Base-by-base conservation (phyloP, 2,797 vertebrate genomes). In the Borostomias antarcticus region DNA sequence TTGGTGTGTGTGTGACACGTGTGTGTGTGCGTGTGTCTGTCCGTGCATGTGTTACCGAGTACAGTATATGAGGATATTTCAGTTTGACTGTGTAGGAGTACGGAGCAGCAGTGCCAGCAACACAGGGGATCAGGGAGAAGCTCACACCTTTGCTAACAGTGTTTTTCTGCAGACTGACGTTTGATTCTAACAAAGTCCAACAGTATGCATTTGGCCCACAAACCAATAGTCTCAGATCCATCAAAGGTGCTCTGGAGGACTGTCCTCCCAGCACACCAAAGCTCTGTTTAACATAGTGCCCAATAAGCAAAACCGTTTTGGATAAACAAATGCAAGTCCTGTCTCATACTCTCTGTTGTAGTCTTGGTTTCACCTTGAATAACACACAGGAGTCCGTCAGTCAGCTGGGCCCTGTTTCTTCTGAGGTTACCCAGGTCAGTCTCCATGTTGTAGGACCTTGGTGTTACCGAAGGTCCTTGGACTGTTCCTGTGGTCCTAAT, bases 51-150 rank as follows among this genome's bases (percentile, higher is more conserved):
- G n/a, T n/a, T n/a, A n/a, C n/a, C n/a, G n/a, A n/a, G n/a, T n/a
- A n/a, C n/a, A n/a, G n/a, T n/a, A n/a, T n/a, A n/a, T 61, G 25
- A 35, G 37, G 5, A 50, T 63, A 50, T 68, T 56, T 62, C 13
- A 6, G 23, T 47, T n/a, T n/a, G n/a, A n/a, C 66, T 32, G 62
- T 30, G 60, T 72, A 64, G 70, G 64, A 56, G 66, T 65, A 76
- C 58, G 45, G 67, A 72, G 54, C 62, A 73, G 23, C 65, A 70
- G 69, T 51, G 69, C 66, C 58, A 48, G 30, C 66, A 74, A 76
- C 72, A 40, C 26, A 1, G 59, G 80, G 53, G 26, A 50, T 30
- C 10, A 9, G 37, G 47, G 54, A 50, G 61, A 26, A 37, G 70
- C 3, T 48, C 17, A 48, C 70, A 48, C 73, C 62, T 66, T 62